Evolutionary conservation across 2,888 invertebrate species (phyloP).

Genomic region (Sclerodermus sp.): DNA sequence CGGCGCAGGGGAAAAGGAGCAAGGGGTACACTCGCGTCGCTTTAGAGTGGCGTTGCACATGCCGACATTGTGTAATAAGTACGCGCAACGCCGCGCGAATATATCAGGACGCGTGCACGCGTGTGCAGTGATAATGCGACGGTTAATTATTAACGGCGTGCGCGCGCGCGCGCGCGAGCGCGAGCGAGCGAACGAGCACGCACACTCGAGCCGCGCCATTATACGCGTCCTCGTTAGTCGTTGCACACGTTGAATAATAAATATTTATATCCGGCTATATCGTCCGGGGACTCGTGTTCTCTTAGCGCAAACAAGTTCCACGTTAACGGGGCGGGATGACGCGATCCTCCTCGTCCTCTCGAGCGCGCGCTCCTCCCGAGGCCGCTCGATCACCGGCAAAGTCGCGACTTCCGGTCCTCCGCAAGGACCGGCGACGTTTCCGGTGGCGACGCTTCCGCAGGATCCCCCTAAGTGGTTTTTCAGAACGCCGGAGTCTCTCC

Average conservation of each 20-base stretch:
- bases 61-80: conserved; percentile 25
- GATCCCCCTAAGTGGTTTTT: too few relatives aligned
- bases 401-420: too few relatives aligned
- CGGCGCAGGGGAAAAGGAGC: neutral
- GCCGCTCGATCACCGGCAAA: too few relatives aligned
- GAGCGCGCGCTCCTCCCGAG: too few relatives aligned
- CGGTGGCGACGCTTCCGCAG: too few relatives aligned
- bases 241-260: conserved; percentile 45
- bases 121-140: conserved; percentile 32
- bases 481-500: too few relatives aligned
- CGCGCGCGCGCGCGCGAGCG: neutral
- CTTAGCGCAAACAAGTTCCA: too few relatives aligned
- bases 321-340: too few relatives aligned
- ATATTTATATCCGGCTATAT: conserved; percentile 40
- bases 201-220: conserved; percentile 14
- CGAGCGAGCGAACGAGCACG: conserved; percentile 14
- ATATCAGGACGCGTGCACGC: conserved; percentile 1
- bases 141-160: conserved; percentile 40
- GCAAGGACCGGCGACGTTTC: too few relatives aligned
- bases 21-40: neutral
- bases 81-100: conserved; percentile 13
- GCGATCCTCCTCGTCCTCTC: too few relatives aligned
- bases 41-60: too few relatives aligned
- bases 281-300: too few relatives aligned
- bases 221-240: conserved; percentile 44